Evolutionary conservation across 2,888 invertebrate species (phyloP).

Genomic region (Microplitis deprimator): DNA sequence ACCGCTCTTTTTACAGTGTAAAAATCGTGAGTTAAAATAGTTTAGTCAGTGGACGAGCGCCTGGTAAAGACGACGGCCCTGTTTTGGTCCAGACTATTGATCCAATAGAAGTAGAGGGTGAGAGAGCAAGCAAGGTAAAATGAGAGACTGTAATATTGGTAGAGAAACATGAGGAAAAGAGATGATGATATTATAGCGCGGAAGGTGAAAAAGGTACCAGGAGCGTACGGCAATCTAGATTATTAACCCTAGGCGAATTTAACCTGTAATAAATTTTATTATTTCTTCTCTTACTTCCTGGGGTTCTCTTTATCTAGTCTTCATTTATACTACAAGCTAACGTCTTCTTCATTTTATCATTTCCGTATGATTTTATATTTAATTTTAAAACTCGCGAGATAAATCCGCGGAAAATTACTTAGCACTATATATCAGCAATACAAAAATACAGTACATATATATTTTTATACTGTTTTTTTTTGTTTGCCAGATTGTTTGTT

Average conservation of each 20-base stretch:
- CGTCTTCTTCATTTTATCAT: conserved; percentile 1
- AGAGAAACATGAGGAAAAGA: conserved; percentile 45
- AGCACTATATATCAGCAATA: not conserved
- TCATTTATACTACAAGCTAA: conserved; percentile 46
- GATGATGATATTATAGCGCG: conserved; percentile 40
- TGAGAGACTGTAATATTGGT: conserved; percentile 32
- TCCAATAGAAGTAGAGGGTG: conserved; percentile 55
- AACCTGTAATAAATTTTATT: conserved; percentile 37
- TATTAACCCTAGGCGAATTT: conserved; percentile 59
- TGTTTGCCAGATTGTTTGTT: not conserved
- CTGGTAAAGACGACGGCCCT: conserved; percentile 56
- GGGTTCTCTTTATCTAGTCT: not conserved
- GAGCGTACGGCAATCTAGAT: conserved; percentile 53
- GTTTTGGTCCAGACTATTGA: conserved; percentile 67
- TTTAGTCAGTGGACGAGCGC: conserved; percentile 37
- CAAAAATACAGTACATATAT: no score
- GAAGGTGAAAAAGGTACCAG: conserved; percentile 47
- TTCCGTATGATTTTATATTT: not conserved
- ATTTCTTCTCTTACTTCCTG: conserved; percentile 15
- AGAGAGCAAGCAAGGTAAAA: conserved; percentile 39
- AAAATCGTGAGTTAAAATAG: conserved; percentile 14
- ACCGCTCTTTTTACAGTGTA: not conserved
- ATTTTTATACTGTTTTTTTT: no score
- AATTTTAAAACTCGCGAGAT: not conserved
- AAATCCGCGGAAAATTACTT: not conserved